These are phyloP conservation scores for Cyphomyrus discorhynchus DNA, from an alignment of 2,113 vertebrate genomes.

Conservation along the genomic window DNA sequence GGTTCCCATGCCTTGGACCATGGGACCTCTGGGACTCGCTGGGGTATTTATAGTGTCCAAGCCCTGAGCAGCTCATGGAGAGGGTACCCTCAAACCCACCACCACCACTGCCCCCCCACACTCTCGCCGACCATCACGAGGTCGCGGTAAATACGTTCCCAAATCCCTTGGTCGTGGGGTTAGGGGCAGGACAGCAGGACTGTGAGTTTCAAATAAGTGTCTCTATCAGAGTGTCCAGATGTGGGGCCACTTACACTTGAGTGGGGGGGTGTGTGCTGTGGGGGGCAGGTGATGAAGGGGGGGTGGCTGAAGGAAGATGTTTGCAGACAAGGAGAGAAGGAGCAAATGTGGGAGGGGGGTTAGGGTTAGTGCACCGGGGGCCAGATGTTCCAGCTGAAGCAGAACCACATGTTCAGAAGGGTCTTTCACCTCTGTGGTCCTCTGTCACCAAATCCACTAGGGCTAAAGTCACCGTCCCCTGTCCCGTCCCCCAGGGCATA, in stretches of 20 bases:
- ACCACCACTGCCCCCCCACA: no score
- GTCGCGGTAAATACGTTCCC: conserved; percentile 69
- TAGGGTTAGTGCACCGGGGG: background rate
- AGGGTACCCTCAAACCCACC: conserved; percentile 78
- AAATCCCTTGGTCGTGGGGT: conserved; percentile 34
- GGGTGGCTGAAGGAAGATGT: background rate
- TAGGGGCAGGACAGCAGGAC: conserved; percentile 27
- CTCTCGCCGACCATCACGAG: conserved; percentile 60
- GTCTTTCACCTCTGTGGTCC: background rate
- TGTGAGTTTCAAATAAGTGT: conserved; percentile 24
- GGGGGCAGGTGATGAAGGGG: background rate
- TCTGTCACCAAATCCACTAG: background rate
- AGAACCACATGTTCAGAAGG: background rate
- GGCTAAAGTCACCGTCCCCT: background rate
- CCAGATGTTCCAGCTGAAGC: background rate
- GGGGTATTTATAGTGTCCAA: conserved; percentile 88
- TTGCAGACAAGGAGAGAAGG: background rate
- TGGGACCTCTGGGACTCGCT: conserved; percentile 73
- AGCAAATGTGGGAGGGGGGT: background rate
- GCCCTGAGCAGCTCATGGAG: conserved; percentile 64
- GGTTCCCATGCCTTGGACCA: conserved; percentile 94
- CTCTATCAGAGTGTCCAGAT: background rate
- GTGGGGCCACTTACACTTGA: background rate
- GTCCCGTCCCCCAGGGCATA: background rate
- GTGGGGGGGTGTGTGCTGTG: background rate